Evolutionary conservation across 1,140 invertebrate genomes (phyloP).

Genomic region (Drosophila repletoides): DNA sequence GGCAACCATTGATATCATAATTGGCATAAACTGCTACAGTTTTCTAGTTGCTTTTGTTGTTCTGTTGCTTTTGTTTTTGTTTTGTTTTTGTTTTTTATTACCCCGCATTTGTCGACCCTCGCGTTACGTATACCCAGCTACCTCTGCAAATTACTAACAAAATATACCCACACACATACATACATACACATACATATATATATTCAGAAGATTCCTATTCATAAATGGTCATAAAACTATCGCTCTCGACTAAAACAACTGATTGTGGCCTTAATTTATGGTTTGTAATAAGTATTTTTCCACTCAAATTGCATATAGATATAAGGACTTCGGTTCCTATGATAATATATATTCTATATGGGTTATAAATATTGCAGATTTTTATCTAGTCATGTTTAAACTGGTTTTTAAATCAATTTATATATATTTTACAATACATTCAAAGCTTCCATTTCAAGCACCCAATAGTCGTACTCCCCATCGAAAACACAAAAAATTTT

Average conservation of each 20-base stretch:
- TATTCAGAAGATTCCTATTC: too few species aligned
- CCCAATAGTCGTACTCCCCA: too few species aligned
- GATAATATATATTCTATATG: too few species aligned
- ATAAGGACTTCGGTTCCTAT: conserved; percentile 1
- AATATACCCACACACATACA: too few species aligned
- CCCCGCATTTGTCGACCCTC: background rate
- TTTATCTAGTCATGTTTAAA: too few species aligned
- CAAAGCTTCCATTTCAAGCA: too few species aligned
- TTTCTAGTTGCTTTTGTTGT: conserved; percentile 29
- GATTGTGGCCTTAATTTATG: conserved; percentile 4
- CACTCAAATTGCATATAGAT: background rate
- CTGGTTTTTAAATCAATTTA: too few species aligned
- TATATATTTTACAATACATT: too few species aligned
- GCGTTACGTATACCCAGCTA: conserved; percentile 3
- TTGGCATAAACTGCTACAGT: conserved; percentile 60
- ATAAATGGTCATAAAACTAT: conserved; percentile 15
- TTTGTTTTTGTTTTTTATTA: background rate
- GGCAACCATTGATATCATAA: conserved; percentile 70
- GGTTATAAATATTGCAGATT: too few species aligned
- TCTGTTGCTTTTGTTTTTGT: background rate
- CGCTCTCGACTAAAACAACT: background rate
- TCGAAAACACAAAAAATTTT: too few species aligned
- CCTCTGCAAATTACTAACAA: conserved; percentile 2
- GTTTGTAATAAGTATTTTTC: background rate
- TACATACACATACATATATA: too few species aligned